Conservation (phyloP, 2,888 invertebrate species). For the Xanthia icteritia region DNA sequence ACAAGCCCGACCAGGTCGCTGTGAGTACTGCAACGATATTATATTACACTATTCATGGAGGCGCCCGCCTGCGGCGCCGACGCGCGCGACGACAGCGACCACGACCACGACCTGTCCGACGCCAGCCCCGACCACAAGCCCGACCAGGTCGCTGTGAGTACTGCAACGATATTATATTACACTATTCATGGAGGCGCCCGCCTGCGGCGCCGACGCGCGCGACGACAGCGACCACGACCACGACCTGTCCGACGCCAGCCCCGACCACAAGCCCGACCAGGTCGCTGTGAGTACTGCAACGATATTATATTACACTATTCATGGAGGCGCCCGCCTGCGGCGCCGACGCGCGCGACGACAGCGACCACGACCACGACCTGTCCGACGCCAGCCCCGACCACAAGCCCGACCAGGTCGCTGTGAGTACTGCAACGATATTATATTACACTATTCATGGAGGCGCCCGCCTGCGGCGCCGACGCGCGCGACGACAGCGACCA, state of each 20-base stretch:
- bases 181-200: slow-evolving; percentile 92
- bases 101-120: slow-evolving; percentile 65
- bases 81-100: slow-evolving; percentile 80
- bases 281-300: slow-evolving; percentile 50
- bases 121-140: slow-evolving; percentile 68
- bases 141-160: slow-evolving; percentile 70
- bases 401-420: slow-evolving; percentile 74
- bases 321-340: slow-evolving; percentile 90
- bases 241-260: slow-evolving; percentile 59
- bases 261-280: slow-evolving; percentile 74
- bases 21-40: background rate
- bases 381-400: slow-evolving; percentile 63
- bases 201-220: slow-evolving; percentile 74
- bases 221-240: slow-evolving; percentile 78
- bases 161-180: background rate
- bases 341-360: slow-evolving; percentile 80
- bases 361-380: slow-evolving; percentile 70
- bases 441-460: slow-evolving; percentile 92
- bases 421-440: background rate
- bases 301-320: too few relatives aligned
- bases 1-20: slow-evolving; percentile 74
- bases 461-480: slow-evolving; percentile 73
- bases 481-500: slow-evolving; percentile 80
- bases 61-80: slow-evolving; percentile 75
- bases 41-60: slow-evolving; percentile 91